Base-by-base conservation (phyloP, 2,888 invertebrate genomes). In the Rhynchonema sp. region DNA sequence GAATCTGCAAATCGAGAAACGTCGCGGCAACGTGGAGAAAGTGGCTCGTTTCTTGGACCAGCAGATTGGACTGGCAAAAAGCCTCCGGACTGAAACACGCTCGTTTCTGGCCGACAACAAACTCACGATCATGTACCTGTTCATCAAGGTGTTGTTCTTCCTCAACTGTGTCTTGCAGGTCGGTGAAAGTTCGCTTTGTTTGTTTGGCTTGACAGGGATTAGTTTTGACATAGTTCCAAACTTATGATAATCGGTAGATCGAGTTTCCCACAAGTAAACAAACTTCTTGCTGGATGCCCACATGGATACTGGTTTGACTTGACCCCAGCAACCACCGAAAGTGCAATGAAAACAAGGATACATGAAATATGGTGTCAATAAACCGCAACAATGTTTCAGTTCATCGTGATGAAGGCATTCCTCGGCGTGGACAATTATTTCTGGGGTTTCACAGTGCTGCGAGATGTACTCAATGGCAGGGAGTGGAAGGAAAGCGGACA, bases 401-500 rank as follows among this genome's bases (percentile, higher is more conserved):
- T 59, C 49, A 54, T 59, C 29, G 3, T 58, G 58, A 27, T 57
- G 55, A 28, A 22, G 58, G 61, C 62, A 57, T 63, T 71, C 61
- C 66, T 72, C 27, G 72, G 72, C 17, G 66, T 70, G 23, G 64
- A 68, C 25, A 63, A 64, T n/a, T 62, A 65, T 54, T 65, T 67
- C 59, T 72, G 72, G 72, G 72, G 72, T 26, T 65, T 62, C 62
- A 63, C 68, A 23, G 70, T 72, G 27, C 57, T 66, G 25, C 55
- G 29, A 28, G 71, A 73, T 61, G 62, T 72, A 56, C 59, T 64
- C 49, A 53, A 53, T 17, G 72, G 72, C n/a, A 60, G 62, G 17
- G 70, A 72, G 59, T 71, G 71, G 71, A 67, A 66, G 9, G 66
- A 72, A 56, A 69, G 68, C 46, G 71, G 69, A 56, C 70, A 71